Evolutionary conservation across 2,113 vertebrate genomes (phyloP), one percentile per base, ranked within the genome.

Genomic region (Tachuris rubrigastra): DNA sequence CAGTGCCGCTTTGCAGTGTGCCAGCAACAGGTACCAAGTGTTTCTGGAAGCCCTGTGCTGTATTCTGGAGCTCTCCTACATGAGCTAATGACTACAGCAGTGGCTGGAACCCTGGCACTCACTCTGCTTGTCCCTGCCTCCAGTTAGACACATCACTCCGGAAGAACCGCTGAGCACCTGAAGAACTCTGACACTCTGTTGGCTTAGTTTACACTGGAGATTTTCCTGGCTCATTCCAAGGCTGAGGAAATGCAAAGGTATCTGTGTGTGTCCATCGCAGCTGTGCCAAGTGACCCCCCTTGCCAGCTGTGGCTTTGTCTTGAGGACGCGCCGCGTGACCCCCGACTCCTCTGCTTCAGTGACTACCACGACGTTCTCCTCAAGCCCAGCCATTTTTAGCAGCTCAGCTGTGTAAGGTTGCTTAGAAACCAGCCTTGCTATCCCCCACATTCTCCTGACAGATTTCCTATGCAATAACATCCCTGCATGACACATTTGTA

Each of bases 401-500:
- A 91, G 85, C 75, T 97, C 87, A 92, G 94, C 88, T 96, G 92
- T 75, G 95, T 35, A 76, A 89, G 74, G 97, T 97, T 97, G 96
- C 97, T 93, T 97, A 94, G 97, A 95, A 97, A 96, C 97, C 50
- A 97, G 73, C 72, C 72, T 81, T 59, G 77, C 75, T 91, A 80
- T 71, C 90, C 94, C 88, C 84, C 89, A 93, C 73, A 2, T 89
- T 76, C 91, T 93, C 91, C 67, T 95, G 93, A 95, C 96, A 97
- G 91, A 93, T 94, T 75, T 96, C 92, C 90, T 95, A 89, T 96
- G 94, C 90, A 89, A 53, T 95, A 87, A 76, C 93, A 93, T 90
- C 94, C 75, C 85, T 74, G 85, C 82, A 84, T 97, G 96, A 95
- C 91, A 95, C 90, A 93, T 94, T 95, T 77, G 79, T 96, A 96